Conservation (phyloP, 2,797 vertebrate species). For the Pipistrellus nathusii region DNA sequence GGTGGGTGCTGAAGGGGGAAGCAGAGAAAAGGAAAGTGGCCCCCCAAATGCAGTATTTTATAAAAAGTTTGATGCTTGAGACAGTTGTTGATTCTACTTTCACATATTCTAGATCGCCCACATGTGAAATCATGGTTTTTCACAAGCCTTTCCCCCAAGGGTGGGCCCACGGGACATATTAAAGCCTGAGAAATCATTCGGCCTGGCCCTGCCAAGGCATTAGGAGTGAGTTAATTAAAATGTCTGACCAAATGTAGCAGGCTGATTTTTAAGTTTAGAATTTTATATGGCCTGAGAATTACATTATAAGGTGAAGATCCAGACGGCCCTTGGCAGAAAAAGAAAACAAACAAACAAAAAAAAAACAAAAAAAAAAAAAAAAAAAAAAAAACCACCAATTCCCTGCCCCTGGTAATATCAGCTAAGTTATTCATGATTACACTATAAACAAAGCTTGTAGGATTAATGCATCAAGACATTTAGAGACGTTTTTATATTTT, state of each 20-base stretch:
- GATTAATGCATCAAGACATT: neutral
- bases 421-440: neutral
- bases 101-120: neutral
- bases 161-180: no score
- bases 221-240: no score
- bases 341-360: no score
- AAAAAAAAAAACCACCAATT: no score
- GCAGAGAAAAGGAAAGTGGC: rapidly evolving
- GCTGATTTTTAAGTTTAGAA: no score
- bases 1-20: rapidly evolving
- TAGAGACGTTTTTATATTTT: neutral
- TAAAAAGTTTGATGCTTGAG: neutral
- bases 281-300: no score
- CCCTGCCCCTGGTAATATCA: neutral
- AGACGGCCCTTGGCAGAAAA: no score
- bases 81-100: neutral
- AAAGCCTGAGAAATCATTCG: no score
- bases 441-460: neutral
- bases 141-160: neutral
- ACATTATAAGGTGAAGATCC: no score
- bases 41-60: neutral
- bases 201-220: no score
- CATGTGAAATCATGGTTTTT: neutral
- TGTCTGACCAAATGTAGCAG: no score
- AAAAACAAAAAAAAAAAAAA: no score